Evolutionary conservation across 64 coral and sea anemone species (phyloP).

Genomic region (Catalaphyllia jardinei): DNA sequence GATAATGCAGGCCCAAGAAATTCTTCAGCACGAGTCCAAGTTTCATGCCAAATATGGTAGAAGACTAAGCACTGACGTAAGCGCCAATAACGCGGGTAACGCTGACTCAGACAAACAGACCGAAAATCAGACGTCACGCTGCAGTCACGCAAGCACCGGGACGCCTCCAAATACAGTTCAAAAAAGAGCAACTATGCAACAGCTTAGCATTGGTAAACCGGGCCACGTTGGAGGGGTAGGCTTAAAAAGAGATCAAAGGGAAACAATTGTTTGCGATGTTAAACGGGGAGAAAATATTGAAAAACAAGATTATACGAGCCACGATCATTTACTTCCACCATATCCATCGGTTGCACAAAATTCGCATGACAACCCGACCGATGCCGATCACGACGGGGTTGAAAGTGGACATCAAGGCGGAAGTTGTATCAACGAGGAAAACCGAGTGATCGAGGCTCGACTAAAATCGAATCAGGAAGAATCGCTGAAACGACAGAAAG

Average conservation of each 20-base stretch:
- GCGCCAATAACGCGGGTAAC: background rate
- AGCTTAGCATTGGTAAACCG: background rate
- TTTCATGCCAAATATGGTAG: conserved; percentile 81
- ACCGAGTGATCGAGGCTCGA: background rate
- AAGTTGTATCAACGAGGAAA: too few relatives aligned
- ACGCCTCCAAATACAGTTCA: background rate
- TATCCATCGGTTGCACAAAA: background rate
- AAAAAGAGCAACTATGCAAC: conserved; percentile 3
- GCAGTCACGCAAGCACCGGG: background rate
- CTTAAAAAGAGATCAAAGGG: conserved; percentile 18
- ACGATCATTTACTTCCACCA: background rate
- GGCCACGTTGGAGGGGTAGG: background rate
- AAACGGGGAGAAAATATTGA: conserved; percentile 29
- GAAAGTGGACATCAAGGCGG: background rate
- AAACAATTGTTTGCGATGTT: background rate
- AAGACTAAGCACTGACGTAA: conserved; percentile 10
- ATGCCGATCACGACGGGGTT: background rate
- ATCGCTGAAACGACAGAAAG: conserved; percentile 75
- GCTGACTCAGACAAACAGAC: background rate
- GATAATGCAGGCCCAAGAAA: conserved; percentile 86
- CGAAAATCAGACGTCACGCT: conserved; percentile 16
- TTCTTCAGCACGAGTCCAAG: conserved; percentile 79
- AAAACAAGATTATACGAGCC: background rate
- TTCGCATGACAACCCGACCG: background rate
- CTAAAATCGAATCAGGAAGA: conserved; percentile 48